phyloP scores from a whole-genome alignment of 2,888 invertebrate genomes.

The Rutpela maculata region DNA sequence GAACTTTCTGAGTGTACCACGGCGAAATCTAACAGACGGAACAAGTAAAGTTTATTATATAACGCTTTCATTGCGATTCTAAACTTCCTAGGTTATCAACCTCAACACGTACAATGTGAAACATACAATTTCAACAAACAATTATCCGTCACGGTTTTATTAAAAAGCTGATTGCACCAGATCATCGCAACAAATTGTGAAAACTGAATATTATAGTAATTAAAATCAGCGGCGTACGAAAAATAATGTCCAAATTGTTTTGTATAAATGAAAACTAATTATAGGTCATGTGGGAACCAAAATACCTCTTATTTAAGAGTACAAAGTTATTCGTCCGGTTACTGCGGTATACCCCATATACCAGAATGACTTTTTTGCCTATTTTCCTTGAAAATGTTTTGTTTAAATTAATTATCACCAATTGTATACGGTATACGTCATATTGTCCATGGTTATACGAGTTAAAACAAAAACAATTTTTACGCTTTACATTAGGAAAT shows the following conservation, averaged over 20 bases:
- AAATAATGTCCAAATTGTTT: background rate
- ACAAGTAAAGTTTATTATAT: constrained; percentile 31
- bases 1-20: constrained; percentile 4
- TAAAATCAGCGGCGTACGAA: constrained; percentile 1
- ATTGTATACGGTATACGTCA: too few species aligned
- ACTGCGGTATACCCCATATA: too few species aligned
- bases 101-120: constrained; percentile 15
- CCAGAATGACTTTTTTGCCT: too few species aligned
- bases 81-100: constrained; percentile 37
- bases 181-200: constrained; percentile 32
- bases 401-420: too few species aligned
- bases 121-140: constrained; percentile 26
- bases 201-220: background rate
- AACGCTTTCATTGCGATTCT: constrained; percentile 32
- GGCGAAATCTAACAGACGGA: constrained; percentile 21
- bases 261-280: too few species aligned
- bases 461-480: too few species aligned
- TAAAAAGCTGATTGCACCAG: constrained; percentile 33
- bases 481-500: too few species aligned
- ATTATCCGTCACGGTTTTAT: constrained; percentile 35
- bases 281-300: too few species aligned
- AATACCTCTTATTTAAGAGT: too few species aligned
- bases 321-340: too few species aligned
- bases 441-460: too few species aligned
- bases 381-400: too few species aligned